Evolutionary conservation across 2,797 vertebrate genomes (phyloP), one percentile per base, ranked within the genome.

Genomic region (Myripristis jacobus): DNA sequence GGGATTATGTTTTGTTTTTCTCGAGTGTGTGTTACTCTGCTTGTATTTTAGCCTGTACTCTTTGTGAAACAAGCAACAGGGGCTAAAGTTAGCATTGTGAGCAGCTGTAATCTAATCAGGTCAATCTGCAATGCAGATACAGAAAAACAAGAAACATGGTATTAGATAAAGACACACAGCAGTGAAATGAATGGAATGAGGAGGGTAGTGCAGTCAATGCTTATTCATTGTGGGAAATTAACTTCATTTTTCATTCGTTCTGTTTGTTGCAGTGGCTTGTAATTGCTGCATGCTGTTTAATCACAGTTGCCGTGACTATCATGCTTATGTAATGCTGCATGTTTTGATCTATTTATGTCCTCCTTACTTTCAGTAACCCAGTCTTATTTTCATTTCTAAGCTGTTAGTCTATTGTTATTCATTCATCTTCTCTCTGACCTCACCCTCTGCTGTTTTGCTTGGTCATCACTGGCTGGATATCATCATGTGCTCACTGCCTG

Each of bases 391-490:
- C 10, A 50, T 16, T 24, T 31, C 25, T 55, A 55, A 54, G n/a
- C 18, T 24, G 31, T 59, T 36, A 16, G 24, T 29, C 29, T 15
- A 36, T 68, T 50, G 80, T 87, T 85, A 84, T 76, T 54, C 70
- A 64, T 88, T 82, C 73, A 84, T 88, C 66, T 21, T 87, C 71
- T 78, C 82, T 86, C 88, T 90, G 87, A 87, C 87, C 81, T 92
- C 85, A 93, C 72, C 58, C 68, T 36, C 63, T 48, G 65, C 59
- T 64, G 48, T 51, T 57, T 77, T 69, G 72, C 87, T 94, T 91
- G 86, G 77, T 73, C 53, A 72, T 89, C 75, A 83, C 92, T 13
- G 88, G 88, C 89, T 93, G 88, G 81, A 71, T 80, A 82, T 75
- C 59, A 7, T 78, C 79, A 85, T 77, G 75, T 69, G 72, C 64